Evolutionary conservation across 1,140 invertebrate species (phyloP), one percentile per base, ranked within the genome.

Genomic region (Anthonomus grandis): DNA sequence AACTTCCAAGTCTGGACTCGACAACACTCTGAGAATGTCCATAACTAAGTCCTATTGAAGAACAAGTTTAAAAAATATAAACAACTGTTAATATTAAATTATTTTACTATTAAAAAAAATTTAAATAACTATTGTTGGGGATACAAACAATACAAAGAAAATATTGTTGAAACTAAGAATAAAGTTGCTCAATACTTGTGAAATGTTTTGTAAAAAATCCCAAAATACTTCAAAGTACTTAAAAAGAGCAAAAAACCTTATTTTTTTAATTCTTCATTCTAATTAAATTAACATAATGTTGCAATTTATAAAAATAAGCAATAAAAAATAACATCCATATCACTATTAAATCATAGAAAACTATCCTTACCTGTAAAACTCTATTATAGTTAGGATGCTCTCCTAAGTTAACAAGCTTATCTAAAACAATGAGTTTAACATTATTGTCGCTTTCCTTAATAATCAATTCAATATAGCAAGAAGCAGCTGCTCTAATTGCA

Each of bases 391-490:
- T 83, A 18, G 92, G 87, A 68, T 86, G 84, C 38, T 92, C 90
- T 64, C 89, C 89, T 68, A 99, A 82, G 2, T 89, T 86, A 65
- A 97, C 89, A 46, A 99, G 79, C 41, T 95, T 86, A 72, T 98
- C 96, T 55, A 99, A 78, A 2, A 99, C 96, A 66, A 99, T 99
- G 39, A 99, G 79, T 77, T 99, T 99, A 0, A 99, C 96, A 81
- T 99, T 99, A 76, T 99, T 99, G 73, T 99, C 97, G 75, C 94
- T 97, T 76, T 99, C 97, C 78, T 98, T 98, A 3, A 98, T 89
- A 59, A 99, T 95, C 57, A 99, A 77, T 70, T 99, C 97, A 68
- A 99, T 98, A 75, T 99, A 99, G 75, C 95, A 96, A 24, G 87
- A 89, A 10, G 96, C 96, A 21, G 96, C 97, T 22, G 95, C 93